Base-by-base conservation (phyloP, 1,140 invertebrate genomes). In the Pachyrhynchus sulphureomaculatus region DNA sequence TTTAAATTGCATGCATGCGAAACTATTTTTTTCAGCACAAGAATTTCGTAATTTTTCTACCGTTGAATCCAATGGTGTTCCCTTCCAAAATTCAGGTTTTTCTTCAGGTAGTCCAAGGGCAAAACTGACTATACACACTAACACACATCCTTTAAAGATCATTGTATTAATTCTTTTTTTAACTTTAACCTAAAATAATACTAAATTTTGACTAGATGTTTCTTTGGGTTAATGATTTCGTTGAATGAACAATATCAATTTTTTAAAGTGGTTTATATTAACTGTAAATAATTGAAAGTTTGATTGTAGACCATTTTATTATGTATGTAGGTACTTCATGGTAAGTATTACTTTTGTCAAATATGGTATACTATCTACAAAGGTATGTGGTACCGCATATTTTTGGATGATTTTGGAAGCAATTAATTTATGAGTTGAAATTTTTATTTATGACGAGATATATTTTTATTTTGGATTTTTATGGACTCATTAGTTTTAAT, bases 1-100 rank as follows among this genome's bases (percentile, higher is more conserved):
- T 71, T 89, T 90, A 78, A 85, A 89, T 76, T 91, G 91, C 76
- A 91, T 86, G 78, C 90, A 92, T 33, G 89, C 84, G 36, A 90
- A 82, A 6, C 87, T 86, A 71, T 92, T 88, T 68, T 87, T 86
- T 29, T 68, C 66, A 20, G 81, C 80, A 73, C 90, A 92, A 66
- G 88, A 85, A 29, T 79, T 79, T 69, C 85, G 83, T 74, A 89
- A 87, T 72, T 89, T 86, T 67, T 88, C 87, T 4, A 90, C 84
- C 71, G 88, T 82, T 24, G 80, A 78, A 65, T 89, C 86, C 82
- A 90, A 83, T 57, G 82, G 79, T 13, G 82, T 85, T 58, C 82
- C 84, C 68, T 83, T 88, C 86, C 82, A 88, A 69, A 85, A 84
- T 60, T 82, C 83, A 61, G 80, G 78, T 69, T 85, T 85, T 8